Conservation (phyloP, 1,140 invertebrate genomes). For the Amyelois transitella region DNA sequence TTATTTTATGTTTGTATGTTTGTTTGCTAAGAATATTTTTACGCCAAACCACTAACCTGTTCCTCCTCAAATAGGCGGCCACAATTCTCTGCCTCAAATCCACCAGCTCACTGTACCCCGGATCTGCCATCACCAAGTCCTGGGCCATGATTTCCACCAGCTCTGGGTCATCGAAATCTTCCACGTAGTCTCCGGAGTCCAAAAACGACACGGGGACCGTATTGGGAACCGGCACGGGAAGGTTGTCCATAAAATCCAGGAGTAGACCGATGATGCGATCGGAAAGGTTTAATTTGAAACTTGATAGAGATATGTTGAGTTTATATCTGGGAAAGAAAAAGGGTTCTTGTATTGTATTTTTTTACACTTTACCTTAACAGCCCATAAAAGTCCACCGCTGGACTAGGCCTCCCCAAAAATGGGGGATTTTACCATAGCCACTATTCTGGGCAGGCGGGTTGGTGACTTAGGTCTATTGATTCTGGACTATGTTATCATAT, state of each 20-base stretch:
- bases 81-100: slow-evolving; percentile 66
- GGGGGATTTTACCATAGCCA: no score
- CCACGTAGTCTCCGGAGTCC: slow-evolving; percentile 58
- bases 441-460: no score
- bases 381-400: no score
- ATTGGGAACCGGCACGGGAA: slow-evolving; percentile 75
- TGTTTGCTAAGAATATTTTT: no score
- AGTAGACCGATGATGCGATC: slow-evolving; percentile 81
- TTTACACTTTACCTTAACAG: no score
- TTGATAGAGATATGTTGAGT: slow-evolving; percentile 82
- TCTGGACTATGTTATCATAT: no score
- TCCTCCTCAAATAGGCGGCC: slow-evolving; percentile 60
- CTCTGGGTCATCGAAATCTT: slow-evolving; percentile 45
- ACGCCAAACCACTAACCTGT: slow-evolving; percentile 48
- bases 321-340: slow-evolving; percentile 80
- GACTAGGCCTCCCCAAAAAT: no score
- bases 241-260: slow-evolving; percentile 81
- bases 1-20: no score
- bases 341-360: no score
- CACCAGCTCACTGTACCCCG: slow-evolving; percentile 54
- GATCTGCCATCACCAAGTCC: slow-evolving; percentile 54
- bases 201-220: slow-evolving; percentile 65
- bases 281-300: slow-evolving; percentile 85
- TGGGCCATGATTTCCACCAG: slow-evolving; percentile 33
- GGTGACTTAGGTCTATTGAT: no score